phyloP scores from a whole-genome alignment of 1,140 invertebrate genomes.

The Scylla paramamosain region DNA sequence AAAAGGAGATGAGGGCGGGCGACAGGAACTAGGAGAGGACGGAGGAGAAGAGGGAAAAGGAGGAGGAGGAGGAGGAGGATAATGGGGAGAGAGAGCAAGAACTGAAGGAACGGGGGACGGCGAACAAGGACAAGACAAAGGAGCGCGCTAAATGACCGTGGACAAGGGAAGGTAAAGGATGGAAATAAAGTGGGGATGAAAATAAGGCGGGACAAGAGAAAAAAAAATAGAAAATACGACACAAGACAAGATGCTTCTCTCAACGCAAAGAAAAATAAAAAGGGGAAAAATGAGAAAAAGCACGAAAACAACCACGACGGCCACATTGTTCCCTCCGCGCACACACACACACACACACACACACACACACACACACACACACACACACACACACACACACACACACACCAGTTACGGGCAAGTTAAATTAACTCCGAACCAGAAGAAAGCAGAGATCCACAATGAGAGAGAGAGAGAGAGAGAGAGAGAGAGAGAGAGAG shows the following conservation, averaged over 20 bases:
- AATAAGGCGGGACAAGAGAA: too few relatives aligned
- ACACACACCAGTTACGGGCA: not conserved
- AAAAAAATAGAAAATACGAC: not conserved
- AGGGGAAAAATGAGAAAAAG: too few relatives aligned
- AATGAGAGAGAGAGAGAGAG: slow-evolving; percentile 4
- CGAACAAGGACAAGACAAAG: not conserved
- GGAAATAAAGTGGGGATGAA: too few relatives aligned
- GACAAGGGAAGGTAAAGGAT: not conserved
- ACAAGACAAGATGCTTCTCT: not conserved
- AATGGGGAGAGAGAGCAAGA: not conserved
- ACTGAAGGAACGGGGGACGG: not conserved
- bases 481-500: slow-evolving; percentile 20
- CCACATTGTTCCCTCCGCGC: too few relatives aligned
- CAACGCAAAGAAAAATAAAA: too few relatives aligned
- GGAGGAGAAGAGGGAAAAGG: not conserved
- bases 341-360: too few relatives aligned
- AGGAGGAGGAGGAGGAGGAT: not conserved
- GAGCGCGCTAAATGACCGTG: not conserved
- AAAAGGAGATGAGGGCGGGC: too few relatives aligned
- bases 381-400: too few relatives aligned
- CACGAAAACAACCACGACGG: too few relatives aligned
- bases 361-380: not conserved
- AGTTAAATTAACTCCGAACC: too few relatives aligned
- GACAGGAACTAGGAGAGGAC: too few relatives aligned
- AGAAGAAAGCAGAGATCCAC: too few relatives aligned